Evolutionary conservation across 1,140 invertebrate genomes (phyloP).

Genomic region (Drosophila arizonae): DNA sequence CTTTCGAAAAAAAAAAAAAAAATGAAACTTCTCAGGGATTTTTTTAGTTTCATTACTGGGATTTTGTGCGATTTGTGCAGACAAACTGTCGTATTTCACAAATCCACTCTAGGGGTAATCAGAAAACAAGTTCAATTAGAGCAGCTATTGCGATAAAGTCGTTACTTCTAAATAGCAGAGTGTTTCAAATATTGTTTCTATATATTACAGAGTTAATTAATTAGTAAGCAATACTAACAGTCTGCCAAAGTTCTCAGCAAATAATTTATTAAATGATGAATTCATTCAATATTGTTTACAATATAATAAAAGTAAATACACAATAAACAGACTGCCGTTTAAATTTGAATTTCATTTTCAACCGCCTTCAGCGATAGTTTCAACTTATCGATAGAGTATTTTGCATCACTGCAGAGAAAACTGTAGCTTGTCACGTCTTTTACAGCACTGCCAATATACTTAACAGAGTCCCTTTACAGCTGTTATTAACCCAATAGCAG

Average conservation of each 20-base stretch:
- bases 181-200: too few relatives aligned
- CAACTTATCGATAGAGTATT: slow-evolving; percentile 2
- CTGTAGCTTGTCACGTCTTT: background rate
- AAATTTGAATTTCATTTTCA: slow-evolving; percentile 7
- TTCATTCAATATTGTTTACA: too few relatives aligned
- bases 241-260: too few relatives aligned
- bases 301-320: background rate
- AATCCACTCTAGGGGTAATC: slow-evolving; percentile 19
- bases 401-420: background rate
- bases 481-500: slow-evolving; percentile 14
- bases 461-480: slow-evolving; percentile 4
- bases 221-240: too few relatives aligned
- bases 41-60: slow-evolving; percentile 9
- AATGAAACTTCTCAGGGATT: background rate
- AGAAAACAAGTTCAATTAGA: slow-evolving; percentile 13
- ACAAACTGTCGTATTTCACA: slow-evolving; percentile 27
- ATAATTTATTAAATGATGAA: too few relatives aligned
- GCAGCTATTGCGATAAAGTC: background rate
- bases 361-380: background rate
- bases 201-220: too few relatives aligned
- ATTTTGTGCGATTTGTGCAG: slow-evolving; percentile 19
- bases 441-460: slow-evolving; percentile 10
- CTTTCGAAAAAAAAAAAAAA: background rate
- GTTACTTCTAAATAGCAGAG: too few relatives aligned
- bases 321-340: too few relatives aligned